Base-by-base conservation (phyloP, 1,140 invertebrate genomes). In the Neuroterus valhalla region DNA sequence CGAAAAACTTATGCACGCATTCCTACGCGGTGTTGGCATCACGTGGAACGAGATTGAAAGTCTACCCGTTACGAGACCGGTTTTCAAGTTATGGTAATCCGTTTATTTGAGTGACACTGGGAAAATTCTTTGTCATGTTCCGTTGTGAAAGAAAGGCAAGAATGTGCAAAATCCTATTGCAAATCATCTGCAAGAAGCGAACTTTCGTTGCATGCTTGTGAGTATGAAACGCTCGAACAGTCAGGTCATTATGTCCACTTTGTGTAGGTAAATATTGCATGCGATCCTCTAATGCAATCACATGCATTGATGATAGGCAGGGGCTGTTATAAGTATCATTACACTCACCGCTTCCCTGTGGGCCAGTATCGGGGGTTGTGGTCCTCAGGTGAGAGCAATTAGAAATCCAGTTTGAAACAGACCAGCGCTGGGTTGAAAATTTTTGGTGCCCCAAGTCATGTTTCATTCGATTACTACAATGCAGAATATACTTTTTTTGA, bases 1-100 rank as follows among this genome's bases (percentile, higher is more conserved):
- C 55, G 55, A 62, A 62, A 62, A 62, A 62, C 55, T 62, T 62
- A 62, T 62, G 55, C 55, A 62, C 55, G 55, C 55, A 62, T 62
- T 62, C 55, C 55, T 38, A 62, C 15, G 26, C 21, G 55, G 55
- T 62, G 55, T 62, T 31, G 31, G 55, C 55, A 62, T 62, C 55
- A 62, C 55, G 55, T 62, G 55, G 55, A 62, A 62, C 55, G 55
- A 62, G 55, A 62, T 62, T 62, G 55, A 62, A 62, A 62, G 55
- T 62, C 23, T 62, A 38, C 55, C 55, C 55, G 55, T 62, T 62
- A 62, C 55, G 31, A 62, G 55, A 62, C 55, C 55, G 55, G 55
- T 62, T 62, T 62, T 38, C 55, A 23, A 62, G 55, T 62, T 62
- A 62, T 62, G 55, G 55, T 62, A 62, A 62, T 62, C 26, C 55